phyloP scores from a whole-genome alignment of 2,888 invertebrate species.

The Eretmocerus hayati region DNA sequence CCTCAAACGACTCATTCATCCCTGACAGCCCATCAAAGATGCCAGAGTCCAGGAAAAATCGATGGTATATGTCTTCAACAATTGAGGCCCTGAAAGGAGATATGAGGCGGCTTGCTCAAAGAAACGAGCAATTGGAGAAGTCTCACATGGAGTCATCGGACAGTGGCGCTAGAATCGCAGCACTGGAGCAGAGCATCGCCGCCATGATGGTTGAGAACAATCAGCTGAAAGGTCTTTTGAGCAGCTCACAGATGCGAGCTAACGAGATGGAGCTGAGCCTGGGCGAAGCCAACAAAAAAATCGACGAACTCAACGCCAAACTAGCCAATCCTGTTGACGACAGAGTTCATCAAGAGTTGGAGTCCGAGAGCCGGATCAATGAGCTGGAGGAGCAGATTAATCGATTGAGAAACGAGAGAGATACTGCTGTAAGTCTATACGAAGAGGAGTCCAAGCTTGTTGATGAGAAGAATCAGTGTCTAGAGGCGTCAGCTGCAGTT shows the following conservation, averaged over 20 bases:
- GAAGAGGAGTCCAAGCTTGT: background rate
- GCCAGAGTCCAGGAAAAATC: no score
- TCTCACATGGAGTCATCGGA: background rate
- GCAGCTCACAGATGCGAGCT: background rate
- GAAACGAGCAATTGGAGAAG: background rate
- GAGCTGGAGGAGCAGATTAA: background rate
- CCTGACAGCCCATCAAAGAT: no score
- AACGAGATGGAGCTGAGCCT: background rate
- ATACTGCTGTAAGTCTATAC: no score
- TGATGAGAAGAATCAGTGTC: background rate
- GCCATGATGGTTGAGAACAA: background rate
- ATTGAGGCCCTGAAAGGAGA: constrained; percentile 1
- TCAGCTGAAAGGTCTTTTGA: background rate
- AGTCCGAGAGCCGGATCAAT: background rate
- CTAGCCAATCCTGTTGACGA: no score
- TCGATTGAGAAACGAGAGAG: background rate
- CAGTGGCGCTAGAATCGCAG: no score
- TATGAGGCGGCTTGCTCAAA: background rate
- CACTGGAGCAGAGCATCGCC: no score
- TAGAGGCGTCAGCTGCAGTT: background rate
- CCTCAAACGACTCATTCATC: no score
- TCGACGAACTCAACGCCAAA: no score
- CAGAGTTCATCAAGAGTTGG: no score
- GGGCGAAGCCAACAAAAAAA: background rate
- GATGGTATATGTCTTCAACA: background rate